Conservation (phyloP, 2,113 vertebrate species). For the Microtus richardsoni region DNA sequence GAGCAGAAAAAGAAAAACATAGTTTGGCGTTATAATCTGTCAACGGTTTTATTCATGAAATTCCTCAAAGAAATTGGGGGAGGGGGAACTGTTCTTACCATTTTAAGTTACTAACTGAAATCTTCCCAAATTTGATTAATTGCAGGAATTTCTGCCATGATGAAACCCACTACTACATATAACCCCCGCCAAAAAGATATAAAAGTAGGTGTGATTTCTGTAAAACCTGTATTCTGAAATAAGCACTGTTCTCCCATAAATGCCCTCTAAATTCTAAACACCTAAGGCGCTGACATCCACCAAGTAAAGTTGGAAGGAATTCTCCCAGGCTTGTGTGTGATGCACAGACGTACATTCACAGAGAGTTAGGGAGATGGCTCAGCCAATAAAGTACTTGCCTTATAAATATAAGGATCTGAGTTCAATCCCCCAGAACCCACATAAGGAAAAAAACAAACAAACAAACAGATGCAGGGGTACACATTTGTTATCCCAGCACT, state of each 20-base stretch:
- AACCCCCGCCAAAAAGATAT: neutral
- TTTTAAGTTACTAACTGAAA: neutral
- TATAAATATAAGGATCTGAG: neutral
- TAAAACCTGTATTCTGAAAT: constrained; percentile 53
- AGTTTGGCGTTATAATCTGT: neutral
- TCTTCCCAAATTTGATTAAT: neutral
- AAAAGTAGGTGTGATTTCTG: neutral
- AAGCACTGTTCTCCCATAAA: constrained; percentile 23
- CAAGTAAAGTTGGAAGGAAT: neutral
- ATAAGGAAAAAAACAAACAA: too few species aligned
- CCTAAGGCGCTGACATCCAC: neutral
- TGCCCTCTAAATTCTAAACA: neutral
- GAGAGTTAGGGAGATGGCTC: neutral
- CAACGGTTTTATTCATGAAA: constrained; percentile 7
- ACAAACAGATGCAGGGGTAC: too few species aligned
- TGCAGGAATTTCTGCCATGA: neutral
- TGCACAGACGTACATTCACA: neutral
- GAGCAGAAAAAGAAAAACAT: neutral
- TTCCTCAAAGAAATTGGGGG: neutral
- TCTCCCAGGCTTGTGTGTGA: neutral
- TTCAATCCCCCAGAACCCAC: neutral
- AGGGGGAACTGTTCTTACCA: too few species aligned
- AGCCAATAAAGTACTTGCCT: neutral
- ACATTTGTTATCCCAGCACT: too few species aligned
- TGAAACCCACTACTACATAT: neutral